phyloP scores from a whole-genome alignment of 1,140 invertebrate species.

The Drosophila lacteicornis region DNA sequence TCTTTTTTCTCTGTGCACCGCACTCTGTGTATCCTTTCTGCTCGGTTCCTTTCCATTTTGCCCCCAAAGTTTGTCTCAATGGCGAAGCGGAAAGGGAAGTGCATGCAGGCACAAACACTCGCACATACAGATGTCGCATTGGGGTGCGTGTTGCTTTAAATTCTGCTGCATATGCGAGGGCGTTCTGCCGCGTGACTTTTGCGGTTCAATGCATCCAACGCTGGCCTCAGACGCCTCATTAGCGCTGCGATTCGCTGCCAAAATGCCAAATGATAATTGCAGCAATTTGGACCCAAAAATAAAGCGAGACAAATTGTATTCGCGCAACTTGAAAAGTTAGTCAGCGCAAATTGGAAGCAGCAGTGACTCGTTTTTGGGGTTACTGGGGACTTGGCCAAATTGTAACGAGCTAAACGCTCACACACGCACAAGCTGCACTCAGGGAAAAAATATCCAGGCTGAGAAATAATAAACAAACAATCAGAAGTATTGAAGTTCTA shows the following conservation, averaged over 20 bases:
- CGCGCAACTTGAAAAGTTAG: slow-evolving; percentile 64
- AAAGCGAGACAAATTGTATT: slow-evolving; percentile 64
- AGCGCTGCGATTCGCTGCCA: slow-evolving; percentile 44
- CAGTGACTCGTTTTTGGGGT: slow-evolving; percentile 13
- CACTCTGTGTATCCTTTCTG: not conserved
- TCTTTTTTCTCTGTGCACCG: not conserved
- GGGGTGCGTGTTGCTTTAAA: slow-evolving; percentile 48
- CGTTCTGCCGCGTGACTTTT: slow-evolving; percentile 19
- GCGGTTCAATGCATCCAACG: slow-evolving; percentile 45
- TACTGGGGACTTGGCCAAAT: slow-evolving; percentile 55
- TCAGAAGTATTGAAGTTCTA: too few relatives aligned
- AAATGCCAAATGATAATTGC: slow-evolving; percentile 72
- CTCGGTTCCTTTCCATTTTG: slow-evolving; percentile 23
- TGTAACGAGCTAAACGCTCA: slow-evolving; percentile 65
- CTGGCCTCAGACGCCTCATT: slow-evolving; percentile 56
- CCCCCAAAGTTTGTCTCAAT: slow-evolving; percentile 57
- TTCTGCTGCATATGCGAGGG: slow-evolving; percentile 50
- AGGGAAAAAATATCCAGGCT: too few relatives aligned
- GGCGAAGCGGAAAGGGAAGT: slow-evolving; percentile 77
- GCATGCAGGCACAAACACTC: slow-evolving; percentile 29
- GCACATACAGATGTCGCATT: not conserved
- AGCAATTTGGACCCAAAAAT: slow-evolving; percentile 61
- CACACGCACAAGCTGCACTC: not conserved
- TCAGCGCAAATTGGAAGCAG: slow-evolving; percentile 64
- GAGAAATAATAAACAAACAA: too few relatives aligned